phyloP scores from a whole-genome alignment of 2,113 vertebrate species.

The Stegostoma tigrinum region DNA sequence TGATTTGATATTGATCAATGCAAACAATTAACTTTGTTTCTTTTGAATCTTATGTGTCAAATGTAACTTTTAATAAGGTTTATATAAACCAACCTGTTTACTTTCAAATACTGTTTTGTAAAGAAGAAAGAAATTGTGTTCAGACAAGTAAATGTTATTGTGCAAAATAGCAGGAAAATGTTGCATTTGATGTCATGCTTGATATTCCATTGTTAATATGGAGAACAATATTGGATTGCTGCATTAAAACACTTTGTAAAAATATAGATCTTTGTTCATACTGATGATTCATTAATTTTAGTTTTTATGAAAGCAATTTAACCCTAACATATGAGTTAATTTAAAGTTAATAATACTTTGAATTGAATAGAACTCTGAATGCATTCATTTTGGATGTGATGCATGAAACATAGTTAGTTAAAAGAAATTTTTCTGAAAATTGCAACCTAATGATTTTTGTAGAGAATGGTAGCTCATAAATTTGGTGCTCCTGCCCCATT shows the following conservation, averaged over 20 bases:
- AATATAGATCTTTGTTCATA: not conserved
- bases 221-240: not conserved
- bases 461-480: too few species aligned
- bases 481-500: too few species aligned
- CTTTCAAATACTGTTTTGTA: not conserved
- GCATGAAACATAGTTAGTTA: not conserved
- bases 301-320: not conserved
- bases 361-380: not conserved
- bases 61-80: not conserved
- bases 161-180: not conserved
- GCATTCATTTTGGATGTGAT: not conserved
- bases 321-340: too few species aligned
- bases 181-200: constrained; percentile 11
- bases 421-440: too few species aligned
- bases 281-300: not conserved
- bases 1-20: not conserved
- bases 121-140: not conserved
- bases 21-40: not conserved
- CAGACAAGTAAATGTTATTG: not conserved
- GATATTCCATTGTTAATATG: not conserved
- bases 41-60: not conserved
- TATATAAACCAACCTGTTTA: not conserved
- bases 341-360: not conserved
- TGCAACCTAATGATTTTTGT: too few species aligned
- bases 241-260: not conserved